Evolutionary conservation across 2,888 invertebrate species (phyloP).

Genomic region (Alsophila aescularia): DNA sequence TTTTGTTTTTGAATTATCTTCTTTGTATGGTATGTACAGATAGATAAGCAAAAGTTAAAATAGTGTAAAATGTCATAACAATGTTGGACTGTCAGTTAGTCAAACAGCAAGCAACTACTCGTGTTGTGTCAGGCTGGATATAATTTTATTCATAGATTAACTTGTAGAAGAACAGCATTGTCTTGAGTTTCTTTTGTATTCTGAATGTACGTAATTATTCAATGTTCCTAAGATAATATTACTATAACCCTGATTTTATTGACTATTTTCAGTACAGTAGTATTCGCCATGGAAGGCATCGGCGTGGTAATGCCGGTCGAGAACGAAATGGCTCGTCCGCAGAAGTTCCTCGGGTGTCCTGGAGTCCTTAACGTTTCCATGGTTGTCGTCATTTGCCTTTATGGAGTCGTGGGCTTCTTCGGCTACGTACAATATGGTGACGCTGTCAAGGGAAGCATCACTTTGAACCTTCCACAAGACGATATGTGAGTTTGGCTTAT

Average conservation of each 20-base stretch:
- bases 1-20: too few relatives aligned
- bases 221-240: too few relatives aligned
- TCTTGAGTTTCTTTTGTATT: too few relatives aligned
- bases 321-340: constrained; percentile 94
- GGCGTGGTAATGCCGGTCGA: constrained; percentile 97
- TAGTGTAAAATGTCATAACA: too few relatives aligned
- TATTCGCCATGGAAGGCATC: constrained; percentile 99
- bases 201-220: too few relatives aligned
- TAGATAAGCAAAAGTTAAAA: too few relatives aligned
- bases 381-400: constrained; percentile 90
- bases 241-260: not conserved
- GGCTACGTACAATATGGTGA: constrained; percentile 95
- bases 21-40: too few relatives aligned
- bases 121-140: too few relatives aligned
- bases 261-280: constrained; percentile 88
- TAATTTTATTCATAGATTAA: too few relatives aligned
- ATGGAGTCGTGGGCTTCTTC: constrained; percentile 93
- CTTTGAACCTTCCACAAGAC: constrained; percentile 90
- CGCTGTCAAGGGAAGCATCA: constrained; percentile 89
- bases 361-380: constrained; percentile 95
- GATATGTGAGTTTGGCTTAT: constrained; percentile 83
- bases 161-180: too few relatives aligned
- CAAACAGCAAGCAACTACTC: too few relatives aligned
- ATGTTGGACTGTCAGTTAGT: too few relatives aligned
- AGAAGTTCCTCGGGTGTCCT: constrained; percentile 90